A percentile compares a stretch with the other conserved stretches of the same genome.
Conservation (phyloP, 2,888 invertebrate genomes). For the Anoplius nigerrimus region DNA sequence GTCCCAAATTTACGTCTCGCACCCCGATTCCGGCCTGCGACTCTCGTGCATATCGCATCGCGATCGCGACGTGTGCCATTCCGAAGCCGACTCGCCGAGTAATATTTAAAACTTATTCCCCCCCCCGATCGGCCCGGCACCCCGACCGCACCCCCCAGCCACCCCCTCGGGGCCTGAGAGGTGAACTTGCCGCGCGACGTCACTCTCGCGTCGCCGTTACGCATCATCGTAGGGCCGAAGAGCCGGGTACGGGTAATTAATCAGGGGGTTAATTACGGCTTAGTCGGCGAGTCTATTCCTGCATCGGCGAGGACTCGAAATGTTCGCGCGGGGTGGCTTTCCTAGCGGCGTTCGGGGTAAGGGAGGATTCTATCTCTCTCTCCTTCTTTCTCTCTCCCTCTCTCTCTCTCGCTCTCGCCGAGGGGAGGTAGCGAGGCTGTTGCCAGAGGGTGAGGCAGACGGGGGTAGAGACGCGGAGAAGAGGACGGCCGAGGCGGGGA, state of each 20-base stretch:
- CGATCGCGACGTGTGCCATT: not conserved
- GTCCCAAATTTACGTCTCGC: too few relatives aligned
- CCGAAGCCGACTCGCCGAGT: too few relatives aligned
- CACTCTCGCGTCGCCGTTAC: conserved; percentile 12
- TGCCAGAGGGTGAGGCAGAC: conserved; percentile 16
- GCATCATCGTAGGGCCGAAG: conserved; percentile 24
- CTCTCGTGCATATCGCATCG: conserved; percentile 29
- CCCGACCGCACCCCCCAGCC: too few relatives aligned
- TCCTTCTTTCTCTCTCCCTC: too few relatives aligned
- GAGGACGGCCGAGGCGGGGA: conserved; percentile 11
- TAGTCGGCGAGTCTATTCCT: conserved; percentile 48
- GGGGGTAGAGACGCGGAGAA: conserved; percentile 18
- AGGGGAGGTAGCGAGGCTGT: conserved; percentile 4
- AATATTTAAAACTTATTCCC: too few relatives aligned
- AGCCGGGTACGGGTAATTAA: conserved; percentile 43
- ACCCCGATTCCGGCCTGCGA: too few relatives aligned
- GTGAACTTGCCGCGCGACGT: conserved; percentile 15
- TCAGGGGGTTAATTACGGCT: conserved; percentile 51
- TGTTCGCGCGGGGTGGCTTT: conserved; percentile 48
- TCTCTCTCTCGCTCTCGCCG: too few relatives aligned
- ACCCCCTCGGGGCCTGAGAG: too few relatives aligned
- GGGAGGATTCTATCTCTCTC: too few relatives aligned
- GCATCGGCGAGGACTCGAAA: conserved; percentile 46
- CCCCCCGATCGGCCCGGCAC: too few relatives aligned
- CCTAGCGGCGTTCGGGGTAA: conserved; percentile 35